Conservation (phyloP, 2,888 invertebrate genomes). For the Athalia rosae region DNA sequence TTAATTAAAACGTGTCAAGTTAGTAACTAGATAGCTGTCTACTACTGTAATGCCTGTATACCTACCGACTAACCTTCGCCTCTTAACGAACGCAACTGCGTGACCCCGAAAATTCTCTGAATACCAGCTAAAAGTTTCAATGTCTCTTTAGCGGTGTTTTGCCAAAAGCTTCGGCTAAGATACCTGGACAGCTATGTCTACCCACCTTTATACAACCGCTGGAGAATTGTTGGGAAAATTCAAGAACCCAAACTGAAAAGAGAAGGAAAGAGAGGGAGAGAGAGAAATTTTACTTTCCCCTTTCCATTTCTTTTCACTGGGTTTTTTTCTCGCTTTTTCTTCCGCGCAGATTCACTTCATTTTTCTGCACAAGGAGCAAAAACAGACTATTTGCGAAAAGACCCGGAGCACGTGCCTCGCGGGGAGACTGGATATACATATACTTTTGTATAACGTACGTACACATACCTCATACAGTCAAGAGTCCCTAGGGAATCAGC, state of each 20-base stretch:
- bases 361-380: not conserved
- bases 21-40: not conserved
- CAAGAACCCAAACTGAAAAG: not conserved
- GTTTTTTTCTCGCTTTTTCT: not conserved
- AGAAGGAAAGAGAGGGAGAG: not conserved
- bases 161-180: not conserved
- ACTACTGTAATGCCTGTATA: no score
- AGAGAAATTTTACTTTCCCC: not conserved
- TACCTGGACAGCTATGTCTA: not conserved
- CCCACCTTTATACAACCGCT: not conserved
- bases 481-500: not conserved
- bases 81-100: conserved; percentile 2
- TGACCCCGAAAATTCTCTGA: not conserved
- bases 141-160: conserved; percentile 9
- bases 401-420: not conserved
- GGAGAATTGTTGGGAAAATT: no score
- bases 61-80: no score
- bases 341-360: conserved; percentile 12
- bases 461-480: no score
- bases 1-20: conserved; percentile 19
- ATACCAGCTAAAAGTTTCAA: not conserved
- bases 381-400: conserved; percentile 10
- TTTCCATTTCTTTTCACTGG: not conserved
- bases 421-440: not conserved
- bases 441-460: not conserved